Conservation (phyloP, 2,888 invertebrate species). For the Nebria salina region DNA sequence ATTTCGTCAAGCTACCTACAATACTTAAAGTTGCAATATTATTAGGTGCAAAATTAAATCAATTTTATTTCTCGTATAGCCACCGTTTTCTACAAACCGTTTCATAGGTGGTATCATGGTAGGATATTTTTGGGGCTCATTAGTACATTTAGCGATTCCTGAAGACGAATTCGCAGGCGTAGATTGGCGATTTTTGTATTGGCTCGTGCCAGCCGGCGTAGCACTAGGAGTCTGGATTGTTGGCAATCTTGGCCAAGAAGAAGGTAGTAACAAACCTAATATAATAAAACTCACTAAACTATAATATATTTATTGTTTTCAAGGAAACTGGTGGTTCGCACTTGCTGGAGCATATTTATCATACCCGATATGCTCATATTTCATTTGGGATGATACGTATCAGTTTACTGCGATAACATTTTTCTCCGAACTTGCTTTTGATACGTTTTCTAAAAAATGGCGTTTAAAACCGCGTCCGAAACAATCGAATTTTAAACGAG, state of each 20-base stretch:
- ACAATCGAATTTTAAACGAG: constrained; percentile 64
- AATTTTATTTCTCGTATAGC: constrained; percentile 64
- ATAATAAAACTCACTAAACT: not conserved
- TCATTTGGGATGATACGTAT: constrained; percentile 76
- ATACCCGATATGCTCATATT: constrained; percentile 76
- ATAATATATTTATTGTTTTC: constrained; percentile 15
- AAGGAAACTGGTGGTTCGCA: constrained; percentile 66
- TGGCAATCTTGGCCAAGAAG: constrained; percentile 88
- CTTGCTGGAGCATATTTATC: constrained; percentile 73
- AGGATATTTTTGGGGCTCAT: constrained; percentile 82
- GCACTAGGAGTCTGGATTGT: constrained; percentile 88
- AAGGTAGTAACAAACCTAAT: constrained; percentile 65
- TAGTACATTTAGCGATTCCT: constrained; percentile 80
- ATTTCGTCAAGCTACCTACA: too few species aligned
- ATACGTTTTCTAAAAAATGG: constrained; percentile 83
- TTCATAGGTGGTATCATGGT: constrained; percentile 82
- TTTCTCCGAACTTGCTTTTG: constrained; percentile 75
- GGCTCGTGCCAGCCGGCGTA: constrained; percentile 76
- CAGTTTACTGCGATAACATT: constrained; percentile 76
- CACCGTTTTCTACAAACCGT: constrained; percentile 82
- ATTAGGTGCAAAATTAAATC: not conserved
- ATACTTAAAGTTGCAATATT: too few species aligned
- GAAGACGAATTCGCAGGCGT: constrained; percentile 76
- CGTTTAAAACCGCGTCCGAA: constrained; percentile 68
- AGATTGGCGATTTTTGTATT: constrained; percentile 76